Percentiles rank a stretch among this genome's conserved stretches.
Evolutionary conservation across 2,113 vertebrate species (phyloP).

Genomic region (Callopanchax toddi): DNA sequence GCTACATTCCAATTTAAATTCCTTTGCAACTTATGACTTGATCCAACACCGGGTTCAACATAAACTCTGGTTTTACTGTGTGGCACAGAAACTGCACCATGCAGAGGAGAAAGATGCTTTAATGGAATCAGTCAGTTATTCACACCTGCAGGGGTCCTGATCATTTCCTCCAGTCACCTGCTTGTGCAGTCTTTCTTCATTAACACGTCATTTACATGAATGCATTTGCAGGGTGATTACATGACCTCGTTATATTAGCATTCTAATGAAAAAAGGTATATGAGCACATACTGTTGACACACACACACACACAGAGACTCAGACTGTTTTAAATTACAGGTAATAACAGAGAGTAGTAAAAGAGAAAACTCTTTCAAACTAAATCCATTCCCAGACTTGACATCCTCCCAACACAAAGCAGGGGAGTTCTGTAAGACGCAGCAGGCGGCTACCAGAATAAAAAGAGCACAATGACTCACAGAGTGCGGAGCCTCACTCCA

Average conservation of each 20-base stretch:
- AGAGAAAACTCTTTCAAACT: constrained; percentile 35
- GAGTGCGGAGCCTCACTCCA: constrained; percentile 17
- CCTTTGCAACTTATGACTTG: neutral
- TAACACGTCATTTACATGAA: neutral
- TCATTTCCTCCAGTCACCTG: neutral
- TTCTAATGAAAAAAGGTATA: too few species aligned
- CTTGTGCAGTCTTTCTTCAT: constrained; percentile 3
- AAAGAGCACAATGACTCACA: constrained; percentile 64
- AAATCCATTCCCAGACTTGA: constrained; percentile 56
- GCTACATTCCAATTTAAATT: constrained; percentile 21
- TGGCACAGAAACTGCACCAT: too few species aligned
- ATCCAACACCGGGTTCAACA: neutral
- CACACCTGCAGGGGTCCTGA: neutral
- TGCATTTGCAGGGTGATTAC: neutral
- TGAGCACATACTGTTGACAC: neutral
- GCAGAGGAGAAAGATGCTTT: too few species aligned
- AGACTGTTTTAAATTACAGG: constrained; percentile 32
- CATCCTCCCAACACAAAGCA: constrained; percentile 53
- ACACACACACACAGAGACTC: constrained; percentile 10
- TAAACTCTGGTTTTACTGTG: too few species aligned
- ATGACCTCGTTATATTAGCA: too few species aligned
- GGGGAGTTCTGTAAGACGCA: constrained; percentile 57
- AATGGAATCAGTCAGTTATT: too few species aligned
- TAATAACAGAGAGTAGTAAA: constrained; percentile 35
- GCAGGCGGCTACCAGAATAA: constrained; percentile 62